Conservation (phyloP, 2,113 vertebrate genomes). For the Sclerurus mexicanus region DNA sequence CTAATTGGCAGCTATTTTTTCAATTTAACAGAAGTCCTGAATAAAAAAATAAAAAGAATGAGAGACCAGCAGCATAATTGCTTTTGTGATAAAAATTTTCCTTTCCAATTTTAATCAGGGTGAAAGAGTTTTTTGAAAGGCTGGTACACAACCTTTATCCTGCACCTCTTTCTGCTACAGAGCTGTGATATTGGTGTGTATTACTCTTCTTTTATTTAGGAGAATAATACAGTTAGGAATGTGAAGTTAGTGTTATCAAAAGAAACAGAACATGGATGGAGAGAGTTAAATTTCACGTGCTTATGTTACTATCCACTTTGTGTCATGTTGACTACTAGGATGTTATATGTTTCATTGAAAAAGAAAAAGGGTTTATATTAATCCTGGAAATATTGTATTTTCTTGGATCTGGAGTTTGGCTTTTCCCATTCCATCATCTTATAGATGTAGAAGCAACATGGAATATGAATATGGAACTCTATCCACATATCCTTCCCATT, state of each 20-base stretch:
- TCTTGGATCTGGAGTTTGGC: neutral
- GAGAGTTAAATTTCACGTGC: neutral
- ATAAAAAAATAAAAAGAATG: neutral
- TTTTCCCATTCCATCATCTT: neutral
- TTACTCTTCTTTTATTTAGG: neutral
- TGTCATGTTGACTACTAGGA: neutral
- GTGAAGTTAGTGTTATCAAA: neutral
- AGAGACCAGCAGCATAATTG: neutral
- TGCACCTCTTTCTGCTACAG: neutral
- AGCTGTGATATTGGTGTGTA: neutral
- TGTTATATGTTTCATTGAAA: neutral
- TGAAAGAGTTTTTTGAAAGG: neutral
- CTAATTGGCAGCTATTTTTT: neutral
- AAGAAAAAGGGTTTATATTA: neutral
- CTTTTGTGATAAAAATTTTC: neutral
- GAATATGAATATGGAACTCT: conserved; percentile 19
- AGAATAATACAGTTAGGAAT: neutral
- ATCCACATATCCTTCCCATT: conserved; percentile 12
- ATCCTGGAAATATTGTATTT: neutral
- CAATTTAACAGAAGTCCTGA: neutral
- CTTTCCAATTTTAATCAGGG: neutral
- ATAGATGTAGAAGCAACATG: neutral
- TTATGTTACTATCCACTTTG: neutral
- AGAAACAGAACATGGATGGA: neutral
- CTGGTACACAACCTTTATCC: neutral